A percentile compares a stretch with the other conserved stretches of the same genome.
These are phyloP conservation scores for Nothura maculosa DNA, from an alignment of 2,797 vertebrate genomes.

Conservation along the genomic window DNA sequence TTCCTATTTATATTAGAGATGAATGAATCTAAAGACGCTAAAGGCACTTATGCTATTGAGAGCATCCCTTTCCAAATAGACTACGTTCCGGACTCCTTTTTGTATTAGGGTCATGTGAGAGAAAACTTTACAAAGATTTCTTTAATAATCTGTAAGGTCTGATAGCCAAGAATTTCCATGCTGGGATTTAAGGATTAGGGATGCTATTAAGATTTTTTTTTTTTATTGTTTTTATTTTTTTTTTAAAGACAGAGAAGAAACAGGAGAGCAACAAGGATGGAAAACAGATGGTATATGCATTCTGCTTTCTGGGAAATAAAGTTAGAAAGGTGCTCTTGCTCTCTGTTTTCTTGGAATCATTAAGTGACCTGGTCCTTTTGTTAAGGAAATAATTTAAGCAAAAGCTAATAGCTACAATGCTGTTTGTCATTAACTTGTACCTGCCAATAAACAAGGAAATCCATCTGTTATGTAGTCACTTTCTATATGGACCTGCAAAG, in stretches of 20 bases:
- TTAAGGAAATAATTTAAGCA: slow-evolving; percentile 39
- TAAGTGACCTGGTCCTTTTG: background rate
- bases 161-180: background rate
- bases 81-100: background rate
- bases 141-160: background rate
- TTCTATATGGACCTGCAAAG: slow-evolving; percentile 42
- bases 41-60: background rate
- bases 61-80: background rate
- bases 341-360: background rate
- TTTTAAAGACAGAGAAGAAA: background rate
- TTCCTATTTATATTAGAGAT: background rate
- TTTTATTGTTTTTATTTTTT: background rate
- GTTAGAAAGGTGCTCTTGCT: background rate
- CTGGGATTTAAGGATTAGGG: background rate
- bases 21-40: background rate
- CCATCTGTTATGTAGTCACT: slow-evolving; percentile 33
- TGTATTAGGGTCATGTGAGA: background rate
- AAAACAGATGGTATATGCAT: background rate
- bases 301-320: background rate
- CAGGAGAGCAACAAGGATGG: background rate
- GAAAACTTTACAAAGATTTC: background rate
- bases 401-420: background rate
- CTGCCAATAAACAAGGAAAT: slow-evolving; percentile 56
- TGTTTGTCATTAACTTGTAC: slow-evolving; percentile 59
- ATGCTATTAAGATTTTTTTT: background rate